Conservation (phyloP, 2,113 vertebrate species). For the Lonchura striata region DNA sequence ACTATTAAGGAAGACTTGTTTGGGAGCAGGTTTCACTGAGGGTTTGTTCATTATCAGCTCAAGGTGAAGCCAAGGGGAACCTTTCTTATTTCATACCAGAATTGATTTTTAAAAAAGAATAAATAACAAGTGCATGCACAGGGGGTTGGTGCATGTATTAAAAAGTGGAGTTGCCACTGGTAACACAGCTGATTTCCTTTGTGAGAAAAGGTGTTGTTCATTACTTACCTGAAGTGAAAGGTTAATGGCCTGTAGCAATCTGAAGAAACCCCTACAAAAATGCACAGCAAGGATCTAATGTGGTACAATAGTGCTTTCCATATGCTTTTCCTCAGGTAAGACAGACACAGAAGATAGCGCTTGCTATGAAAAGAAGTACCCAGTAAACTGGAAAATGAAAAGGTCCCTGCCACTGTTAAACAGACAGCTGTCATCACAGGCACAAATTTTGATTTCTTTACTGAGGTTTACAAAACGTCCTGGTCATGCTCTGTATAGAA, state of each 20-base stretch:
- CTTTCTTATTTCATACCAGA: constrained; percentile 13
- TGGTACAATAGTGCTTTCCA: not conserved
- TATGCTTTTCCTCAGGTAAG: not conserved
- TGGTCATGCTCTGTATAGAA: not conserved
- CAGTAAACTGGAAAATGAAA: not conserved
- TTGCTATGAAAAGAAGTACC: not conserved
- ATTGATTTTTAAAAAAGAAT: not conserved
- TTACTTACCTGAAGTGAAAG: constrained; percentile 46
- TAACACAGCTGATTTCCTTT: constrained; percentile 4
- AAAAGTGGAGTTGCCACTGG: constrained; percentile 16
- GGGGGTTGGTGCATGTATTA: not conserved
- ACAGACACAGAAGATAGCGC: not conserved
- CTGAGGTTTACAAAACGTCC: not conserved
- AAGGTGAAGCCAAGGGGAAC: constrained; percentile 23
- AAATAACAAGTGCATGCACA: not conserved
- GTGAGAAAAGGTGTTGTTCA: constrained; percentile 13
- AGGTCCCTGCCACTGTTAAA: not conserved
- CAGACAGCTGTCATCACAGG: not conserved
- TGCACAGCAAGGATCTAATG: not conserved
- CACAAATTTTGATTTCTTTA: not conserved
- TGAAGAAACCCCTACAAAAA: constrained; percentile 16
- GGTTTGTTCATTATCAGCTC: constrained; percentile 52
- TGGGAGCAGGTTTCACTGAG: not conserved
- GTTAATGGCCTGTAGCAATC: constrained; percentile 30
- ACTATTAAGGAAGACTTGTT: constrained; percentile 18